Evolutionary conservation across 2,888 invertebrate species (phyloP), one percentile per base, ranked within the genome.

Genomic region (Conops quadrifasciatus): DNA sequence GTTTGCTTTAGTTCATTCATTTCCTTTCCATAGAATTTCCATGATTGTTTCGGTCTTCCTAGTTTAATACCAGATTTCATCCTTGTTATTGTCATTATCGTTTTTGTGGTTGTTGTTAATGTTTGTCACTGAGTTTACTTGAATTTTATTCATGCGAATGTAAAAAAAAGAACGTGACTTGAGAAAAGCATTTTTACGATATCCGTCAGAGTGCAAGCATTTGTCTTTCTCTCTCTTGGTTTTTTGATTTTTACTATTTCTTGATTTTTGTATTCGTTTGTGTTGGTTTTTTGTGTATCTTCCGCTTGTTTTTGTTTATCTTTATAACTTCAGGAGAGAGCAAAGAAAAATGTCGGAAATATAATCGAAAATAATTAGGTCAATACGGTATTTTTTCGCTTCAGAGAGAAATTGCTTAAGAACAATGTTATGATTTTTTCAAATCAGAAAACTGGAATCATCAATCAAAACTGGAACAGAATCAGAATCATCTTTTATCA

Each of bases 141-240:
- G 56, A 43, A 66, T 56, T 66, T 66, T 30, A 66, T 66, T 66
- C 65, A 65, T 65, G 49, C 30, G 43, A 65, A 53, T 51, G 51
- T 30, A n/a, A 66, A 66, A 53, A 65, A 21, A 15, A 26, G 19
- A 66, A 66, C 66, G 66, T 66, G 66, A 66, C 66, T 53, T 36
- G 66, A 7, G 36, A 21, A 56, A 51, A 53, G 24, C 36, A 66
- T 66, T 36, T 62, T 53, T 30, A 51, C 51, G 65, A 65, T 65
- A 30, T 51, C 49, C 65, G 51, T 49, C 28, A 30, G n/a, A 24
- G 49, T 49, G 30, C 2, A n/a, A 53, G 9, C 21, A n/a, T n/a
- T 53, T 53, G 7, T 9, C 53, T n/a, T 53, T 49, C 4, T 49
- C n/a, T 53, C 9, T n/a, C 4, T 21, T 53, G n/a, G 7, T 21